Conservation (phyloP, 30 jellyfish, hydroid and myxozoan genomes). For the Phacellophora camtschatica region DNA sequence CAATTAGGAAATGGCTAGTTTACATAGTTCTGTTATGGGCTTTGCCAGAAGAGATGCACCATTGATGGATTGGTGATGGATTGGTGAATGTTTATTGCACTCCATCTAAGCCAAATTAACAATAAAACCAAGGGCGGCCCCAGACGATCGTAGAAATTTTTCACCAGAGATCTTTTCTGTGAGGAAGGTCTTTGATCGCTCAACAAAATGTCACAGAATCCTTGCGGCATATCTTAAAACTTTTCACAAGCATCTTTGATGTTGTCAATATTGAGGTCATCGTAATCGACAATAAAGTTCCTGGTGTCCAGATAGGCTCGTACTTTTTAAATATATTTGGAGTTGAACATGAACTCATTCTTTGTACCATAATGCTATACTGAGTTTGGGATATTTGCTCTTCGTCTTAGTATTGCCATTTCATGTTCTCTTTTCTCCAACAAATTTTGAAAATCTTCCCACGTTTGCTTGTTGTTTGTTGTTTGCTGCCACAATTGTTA, state of each 20-base stretch:
- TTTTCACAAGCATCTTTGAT: constrained; percentile 37
- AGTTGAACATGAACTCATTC: constrained; percentile 22
- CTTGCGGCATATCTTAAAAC: constrained; percentile 23
- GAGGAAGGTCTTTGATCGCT: constrained; percentile 31
- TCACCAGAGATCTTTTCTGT: constrained; percentile 2
- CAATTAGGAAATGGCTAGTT: too few species aligned
- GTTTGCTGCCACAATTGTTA: background rate
- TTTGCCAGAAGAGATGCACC: too few species aligned
- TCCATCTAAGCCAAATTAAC: too few species aligned
- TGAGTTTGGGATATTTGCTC: constrained; percentile 10
- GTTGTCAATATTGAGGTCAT: constrained; percentile 9
- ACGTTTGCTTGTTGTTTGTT: background rate
- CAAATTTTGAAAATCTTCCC: background rate
- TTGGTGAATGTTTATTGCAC: too few species aligned
- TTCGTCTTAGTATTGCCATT: background rate
- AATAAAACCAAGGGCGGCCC: too few species aligned
- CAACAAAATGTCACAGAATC: constrained; percentile 25
- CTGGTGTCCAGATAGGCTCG: constrained; percentile 26
- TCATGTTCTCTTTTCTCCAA: background rate
- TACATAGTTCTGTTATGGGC: too few species aligned
- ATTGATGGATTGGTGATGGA: too few species aligned
- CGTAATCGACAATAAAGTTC: constrained; percentile 16
- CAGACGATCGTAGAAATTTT: too few species aligned
- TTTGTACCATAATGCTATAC: constrained; percentile 23
- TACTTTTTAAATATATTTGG: constrained; percentile 20